Conservation (phyloP, 2,113 vertebrate species). For the Pithys albifrons region DNA sequence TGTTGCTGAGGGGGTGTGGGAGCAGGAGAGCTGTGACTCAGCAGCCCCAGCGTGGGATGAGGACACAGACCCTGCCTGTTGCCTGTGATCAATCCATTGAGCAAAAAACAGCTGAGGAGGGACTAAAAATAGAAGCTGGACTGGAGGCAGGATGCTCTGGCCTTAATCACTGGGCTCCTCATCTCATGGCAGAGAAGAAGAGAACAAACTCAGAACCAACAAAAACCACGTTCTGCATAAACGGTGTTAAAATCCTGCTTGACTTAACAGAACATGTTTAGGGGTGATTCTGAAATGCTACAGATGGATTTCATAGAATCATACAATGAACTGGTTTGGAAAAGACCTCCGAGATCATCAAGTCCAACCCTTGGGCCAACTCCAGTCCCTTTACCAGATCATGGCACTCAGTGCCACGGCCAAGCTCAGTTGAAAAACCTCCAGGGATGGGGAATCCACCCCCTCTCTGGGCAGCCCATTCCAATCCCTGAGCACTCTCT, state of each 20-base stretch:
- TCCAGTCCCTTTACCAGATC: no score
- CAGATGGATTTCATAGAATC: not conserved
- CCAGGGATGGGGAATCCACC: no score
- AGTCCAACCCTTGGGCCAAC: no score
- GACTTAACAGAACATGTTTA: not conserved
- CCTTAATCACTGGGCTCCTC: not conserved
- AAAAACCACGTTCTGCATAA: not conserved
- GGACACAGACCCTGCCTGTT: not conserved
- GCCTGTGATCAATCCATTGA: not conserved
- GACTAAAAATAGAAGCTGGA: not conserved
- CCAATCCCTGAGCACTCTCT: no score
- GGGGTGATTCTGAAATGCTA: not conserved
- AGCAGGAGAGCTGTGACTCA: not conserved
- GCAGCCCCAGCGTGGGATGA: not conserved
- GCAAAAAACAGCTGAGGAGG: not conserved
- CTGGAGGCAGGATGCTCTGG: not conserved
- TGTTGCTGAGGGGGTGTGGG: not conserved
- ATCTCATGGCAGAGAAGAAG: not conserved
- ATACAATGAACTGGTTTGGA: no score
- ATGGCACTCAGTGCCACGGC: no score
- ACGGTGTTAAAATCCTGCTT: rapidly evolving
- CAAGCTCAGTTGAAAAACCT: no score
- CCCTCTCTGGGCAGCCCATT: no score
- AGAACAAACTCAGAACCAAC: not conserved
- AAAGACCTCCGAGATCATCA: no score